Base-by-base conservation (phyloP, 2,113 vertebrate genomes). In the Etheostoma spectabile region DNA sequence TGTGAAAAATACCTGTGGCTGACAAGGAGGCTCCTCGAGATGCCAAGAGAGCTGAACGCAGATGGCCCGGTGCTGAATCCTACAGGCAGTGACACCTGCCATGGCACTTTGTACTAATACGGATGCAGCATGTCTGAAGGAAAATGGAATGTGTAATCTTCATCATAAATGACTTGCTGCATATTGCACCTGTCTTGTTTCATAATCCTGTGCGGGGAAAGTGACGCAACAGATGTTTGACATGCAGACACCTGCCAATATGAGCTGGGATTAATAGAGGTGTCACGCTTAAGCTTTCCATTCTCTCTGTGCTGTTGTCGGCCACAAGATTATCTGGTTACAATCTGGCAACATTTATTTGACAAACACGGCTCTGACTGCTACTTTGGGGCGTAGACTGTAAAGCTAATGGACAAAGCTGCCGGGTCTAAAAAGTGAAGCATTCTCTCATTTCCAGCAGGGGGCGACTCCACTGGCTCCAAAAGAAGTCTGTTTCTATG, bases 1-100 rank as follows among this genome's bases (percentile, higher is more conserved):
- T 86, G 88, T 87, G 79, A 90, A 90, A 91, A 92, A 92, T 91
- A 82, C 82, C 78, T 84, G 49, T 81, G 70, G 80, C 74, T 84
- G 83, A 82, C 72, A 69, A 70, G 74, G 38, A 77, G 83, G 80
- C 79, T 83, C 83, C 51, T 78, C 49, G 18, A 78, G 35, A 83
- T 77, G 80, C 73, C 59, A 76, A 46, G 56, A 79, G 69, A 79
- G 61, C 21, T 2, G 24, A 80, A 85, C 77, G 83, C 64, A 89
- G 82, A 77, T 86, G 76, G 74, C 70, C 79, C 27, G 0, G 6
- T 30, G 59, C 81, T 71, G 65, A 75, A 57, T 71, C 38, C 75
- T 46, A 64, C 66, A 59, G 51, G 27, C 60, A 42, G 33, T 64
- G 82, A 81, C 77, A 90, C 79, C 87, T 80, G 87, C 60, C 77